Evolutionary conservation across 1,140 invertebrate genomes (phyloP), one percentile per base, ranked within the genome.

Genomic region (Limonius californicus): DNA sequence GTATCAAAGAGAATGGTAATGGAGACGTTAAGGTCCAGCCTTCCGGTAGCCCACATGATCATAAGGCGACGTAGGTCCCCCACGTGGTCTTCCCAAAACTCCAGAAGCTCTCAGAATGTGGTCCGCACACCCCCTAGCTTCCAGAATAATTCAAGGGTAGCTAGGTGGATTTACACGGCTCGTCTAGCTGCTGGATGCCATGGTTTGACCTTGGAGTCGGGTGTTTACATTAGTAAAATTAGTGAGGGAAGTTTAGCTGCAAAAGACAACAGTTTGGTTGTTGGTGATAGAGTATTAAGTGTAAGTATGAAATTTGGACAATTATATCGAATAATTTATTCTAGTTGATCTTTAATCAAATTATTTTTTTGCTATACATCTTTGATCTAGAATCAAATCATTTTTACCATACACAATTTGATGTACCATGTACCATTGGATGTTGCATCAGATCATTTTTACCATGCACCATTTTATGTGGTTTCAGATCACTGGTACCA

Each of bases 211-310:
- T 74, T 95, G 15, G 92, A 94, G 68, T 85, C 86, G 69, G 92
- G 92, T 7, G 84, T 94, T 18, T 95, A 92, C 61, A 92, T 98
- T 32, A 89, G 89, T 53, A 91, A 93, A 72, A 95, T 97, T 66
- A 87, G 87, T 61, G 89, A 90, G 21, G 93, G 92, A 0, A 94
- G 92, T 69, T 78, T 89, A 50, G 90, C 93, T 11, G 91, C 93
- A 1, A 92, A 92, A 74, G 92, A 97, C 76, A 90, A 90, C n/a
- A 91, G 89, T 71, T 76, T 98, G 45, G 89, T 90, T 62, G 87
- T 95, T 55, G 95, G 95, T n/a, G 95, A 98, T 77, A 81, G 95
- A 69, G 87, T 98, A 62, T 80, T 97, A 30, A 92, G 88, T 78
- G 90, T 94, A 79, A 86, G 87, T 85, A 12, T 39, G 11, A 32